These are phyloP conservation scores for Spinus pinus DNA, from an alignment of 2,797 vertebrate species.

Conservation along the genomic window DNA sequence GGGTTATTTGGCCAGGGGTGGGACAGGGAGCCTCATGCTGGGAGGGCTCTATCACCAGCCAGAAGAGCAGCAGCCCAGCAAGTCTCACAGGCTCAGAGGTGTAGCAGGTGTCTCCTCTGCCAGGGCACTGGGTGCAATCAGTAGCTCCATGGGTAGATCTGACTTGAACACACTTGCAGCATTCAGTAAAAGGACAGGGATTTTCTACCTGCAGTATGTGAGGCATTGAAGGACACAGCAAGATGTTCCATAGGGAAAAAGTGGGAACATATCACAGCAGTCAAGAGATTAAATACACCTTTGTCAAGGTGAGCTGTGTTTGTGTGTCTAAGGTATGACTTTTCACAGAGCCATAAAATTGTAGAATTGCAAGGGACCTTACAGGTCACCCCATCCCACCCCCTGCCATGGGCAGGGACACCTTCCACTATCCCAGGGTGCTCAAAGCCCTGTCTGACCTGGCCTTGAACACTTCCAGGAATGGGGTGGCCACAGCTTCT, in stretches of 20 bases:
- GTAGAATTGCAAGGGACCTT: background rate
- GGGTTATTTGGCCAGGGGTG: background rate
- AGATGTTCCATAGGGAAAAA: background rate
- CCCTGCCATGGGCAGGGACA: background rate
- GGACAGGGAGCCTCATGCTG: background rate
- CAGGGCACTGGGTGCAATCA: background rate
- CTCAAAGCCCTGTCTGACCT: background rate
- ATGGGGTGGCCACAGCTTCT: background rate
- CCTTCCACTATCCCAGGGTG: accelerated
- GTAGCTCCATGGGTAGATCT: background rate
- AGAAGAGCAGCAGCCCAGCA: background rate
- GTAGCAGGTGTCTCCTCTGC: background rate
- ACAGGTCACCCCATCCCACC: background rate
- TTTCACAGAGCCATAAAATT: background rate
- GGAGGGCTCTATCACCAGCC: background rate
- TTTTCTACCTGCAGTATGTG: background rate
- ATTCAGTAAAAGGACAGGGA: background rate
- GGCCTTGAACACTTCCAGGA: background rate
- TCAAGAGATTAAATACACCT: background rate
- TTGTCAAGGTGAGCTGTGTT: background rate
- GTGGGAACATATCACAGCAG: background rate
- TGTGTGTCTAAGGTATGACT: background rate
- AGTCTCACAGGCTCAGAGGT: background rate
- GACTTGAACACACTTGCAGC: background rate
- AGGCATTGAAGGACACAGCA: background rate